phyloP scores from a whole-genome alignment of 92 coral and sea anemone genomes.

The Muricea muricata region DNA sequence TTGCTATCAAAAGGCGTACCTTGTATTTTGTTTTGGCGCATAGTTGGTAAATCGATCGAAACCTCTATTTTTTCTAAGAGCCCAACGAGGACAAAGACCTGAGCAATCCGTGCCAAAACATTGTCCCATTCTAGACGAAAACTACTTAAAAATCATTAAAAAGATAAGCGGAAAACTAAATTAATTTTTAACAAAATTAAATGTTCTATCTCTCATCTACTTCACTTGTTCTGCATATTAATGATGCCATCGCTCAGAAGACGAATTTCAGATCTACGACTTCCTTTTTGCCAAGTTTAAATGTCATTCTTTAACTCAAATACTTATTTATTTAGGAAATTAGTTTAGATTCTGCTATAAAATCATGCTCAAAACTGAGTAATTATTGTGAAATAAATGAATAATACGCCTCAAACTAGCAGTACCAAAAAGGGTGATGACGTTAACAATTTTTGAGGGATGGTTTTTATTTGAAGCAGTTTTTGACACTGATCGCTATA shows the following conservation, averaged over 20 bases:
- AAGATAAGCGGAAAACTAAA: neutral
- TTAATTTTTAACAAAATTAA: neutral
- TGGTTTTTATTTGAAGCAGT: neutral
- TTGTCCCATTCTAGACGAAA: conserved; percentile 88
- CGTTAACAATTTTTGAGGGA: neutral
- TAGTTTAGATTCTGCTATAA: too few species aligned
- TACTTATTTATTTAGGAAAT: too few species aligned
- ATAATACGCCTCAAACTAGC: too few species aligned
- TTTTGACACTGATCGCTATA: neutral
- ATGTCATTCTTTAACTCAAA: too few species aligned
- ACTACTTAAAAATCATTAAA: conserved; percentile 40
- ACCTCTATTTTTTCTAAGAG: conserved; percentile 85
- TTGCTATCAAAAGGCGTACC: neutral
- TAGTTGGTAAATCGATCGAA: conserved; percentile 95
- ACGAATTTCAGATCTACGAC: neutral
- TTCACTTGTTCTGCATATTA: neutral
- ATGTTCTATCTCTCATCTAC: neutral
- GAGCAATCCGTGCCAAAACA: conserved; percentile 97
- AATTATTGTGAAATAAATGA: too few species aligned
- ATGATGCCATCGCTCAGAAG: conserved; percentile 5
- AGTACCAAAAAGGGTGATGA: too few species aligned
- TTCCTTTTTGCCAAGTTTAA: neutral
- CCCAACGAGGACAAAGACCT: conserved; percentile 87
- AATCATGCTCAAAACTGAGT: neutral
- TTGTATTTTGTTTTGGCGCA: conserved; percentile 84